phyloP scores from a whole-genome alignment of 2,113 vertebrate genomes.

The Jacana jacana region DNA sequence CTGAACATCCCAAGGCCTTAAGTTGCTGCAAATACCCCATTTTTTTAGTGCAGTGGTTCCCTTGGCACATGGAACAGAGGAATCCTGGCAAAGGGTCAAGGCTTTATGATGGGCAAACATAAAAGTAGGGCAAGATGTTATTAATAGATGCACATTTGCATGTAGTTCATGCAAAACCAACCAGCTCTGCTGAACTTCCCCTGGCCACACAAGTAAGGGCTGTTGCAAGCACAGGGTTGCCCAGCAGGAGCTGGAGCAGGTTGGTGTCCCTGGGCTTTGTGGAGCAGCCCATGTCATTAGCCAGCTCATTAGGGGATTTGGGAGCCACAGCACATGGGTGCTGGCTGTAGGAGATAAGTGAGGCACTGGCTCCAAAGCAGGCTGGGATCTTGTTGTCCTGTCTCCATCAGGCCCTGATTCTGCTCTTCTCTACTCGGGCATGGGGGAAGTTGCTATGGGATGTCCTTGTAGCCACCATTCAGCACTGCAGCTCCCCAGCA shows the following conservation, averaged over 20 bases:
- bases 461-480: neutral
- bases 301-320: fast-evolving
- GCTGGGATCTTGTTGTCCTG: neutral
- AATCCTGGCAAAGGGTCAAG: neutral
- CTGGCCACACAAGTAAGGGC: fast-evolving
- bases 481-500: neutral
- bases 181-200: neutral
- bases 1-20: neutral
- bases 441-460: neutral
- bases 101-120: neutral
- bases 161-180: neutral
- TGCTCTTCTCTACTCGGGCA: neutral
- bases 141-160: neutral
- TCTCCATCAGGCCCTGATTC: neutral
- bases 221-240: neutral
- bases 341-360: neutral
- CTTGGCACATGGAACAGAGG: neutral
- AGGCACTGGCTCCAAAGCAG: neutral
- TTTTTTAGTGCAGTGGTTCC: neutral
- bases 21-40: neutral
- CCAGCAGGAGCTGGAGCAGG: fast-evolving
- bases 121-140: neutral
- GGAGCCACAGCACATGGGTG: neutral
- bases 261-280: fast-evolving
- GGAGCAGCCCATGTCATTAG: neutral